Evolutionary conservation across 2,797 vertebrate species (phyloP).

Genomic region (Scolopax rusticola): DNA sequence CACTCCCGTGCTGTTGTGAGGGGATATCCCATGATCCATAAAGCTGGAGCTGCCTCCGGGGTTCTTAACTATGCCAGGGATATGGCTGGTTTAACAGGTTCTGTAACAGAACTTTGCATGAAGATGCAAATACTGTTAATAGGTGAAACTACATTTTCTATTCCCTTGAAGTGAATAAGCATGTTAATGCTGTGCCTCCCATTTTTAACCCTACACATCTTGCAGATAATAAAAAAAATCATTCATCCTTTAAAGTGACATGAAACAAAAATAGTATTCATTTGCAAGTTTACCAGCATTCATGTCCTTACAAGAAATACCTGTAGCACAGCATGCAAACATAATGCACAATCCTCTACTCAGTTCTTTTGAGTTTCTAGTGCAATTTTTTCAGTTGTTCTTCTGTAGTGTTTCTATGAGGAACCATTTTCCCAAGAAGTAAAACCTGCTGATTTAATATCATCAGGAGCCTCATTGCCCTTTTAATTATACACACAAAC

Average conservation of each 20-base stretch:
- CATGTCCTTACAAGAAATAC: neutral
- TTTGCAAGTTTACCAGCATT: neutral
- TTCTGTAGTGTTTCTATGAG: neutral
- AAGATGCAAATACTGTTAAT: neutral
- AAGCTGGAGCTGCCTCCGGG: neutral
- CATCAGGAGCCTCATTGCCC: neutral
- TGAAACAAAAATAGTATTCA: neutral
- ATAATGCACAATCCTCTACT: neutral
- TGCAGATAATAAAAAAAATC: neutral
- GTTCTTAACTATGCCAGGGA: fast-evolving
- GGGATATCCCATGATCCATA: neutral
- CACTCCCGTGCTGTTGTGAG: neutral
- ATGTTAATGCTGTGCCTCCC: neutral
- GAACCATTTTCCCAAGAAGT: neutral
- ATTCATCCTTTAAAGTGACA: neutral
- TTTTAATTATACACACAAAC: neutral
- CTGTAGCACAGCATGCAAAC: neutral
- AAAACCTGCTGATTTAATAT: neutral
- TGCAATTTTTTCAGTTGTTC: neutral
- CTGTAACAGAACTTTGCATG: neutral
- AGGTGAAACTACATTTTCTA: neutral
- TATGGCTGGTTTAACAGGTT: neutral
- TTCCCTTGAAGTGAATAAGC: neutral
- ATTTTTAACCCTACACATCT: neutral
- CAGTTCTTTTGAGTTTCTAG: neutral